Conservation (phyloP, 2,888 invertebrate genomes). For the Pachydiplax longipennis region DNA sequence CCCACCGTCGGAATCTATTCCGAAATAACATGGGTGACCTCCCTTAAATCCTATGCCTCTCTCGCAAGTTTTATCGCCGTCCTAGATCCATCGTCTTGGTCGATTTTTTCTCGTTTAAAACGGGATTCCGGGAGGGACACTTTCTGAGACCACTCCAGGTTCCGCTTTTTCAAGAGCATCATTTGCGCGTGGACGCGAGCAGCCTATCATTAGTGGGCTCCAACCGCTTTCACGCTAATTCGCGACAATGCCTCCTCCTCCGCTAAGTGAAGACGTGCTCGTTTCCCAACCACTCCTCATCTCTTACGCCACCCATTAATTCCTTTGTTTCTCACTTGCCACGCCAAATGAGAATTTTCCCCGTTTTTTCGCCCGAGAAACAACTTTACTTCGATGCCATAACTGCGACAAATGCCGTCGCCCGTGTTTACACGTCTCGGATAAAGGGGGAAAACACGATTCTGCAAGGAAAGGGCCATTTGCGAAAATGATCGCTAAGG, state of each 20-base stretch:
- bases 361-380: constrained; percentile 4
- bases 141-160: not conserved
- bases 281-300: not conserved
- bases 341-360: not conserved
- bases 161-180: not conserved
- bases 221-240: not conserved
- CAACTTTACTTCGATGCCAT: not conserved
- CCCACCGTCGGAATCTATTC: too few species aligned
- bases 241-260: not conserved
- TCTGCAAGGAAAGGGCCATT: too few species aligned
- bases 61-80: too few species aligned
- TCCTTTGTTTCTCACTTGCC: constrained; percentile 4
- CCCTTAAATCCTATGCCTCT: too few species aligned
- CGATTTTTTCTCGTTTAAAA: not conserved
- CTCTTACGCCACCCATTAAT: not conserved
- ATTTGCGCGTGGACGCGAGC: not conserved
- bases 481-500: too few species aligned
- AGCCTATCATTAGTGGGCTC: not conserved
- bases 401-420: not conserved
- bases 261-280: not conserved
- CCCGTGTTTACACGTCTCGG: not conserved
- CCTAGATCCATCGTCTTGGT: too few species aligned
- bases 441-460: not conserved
- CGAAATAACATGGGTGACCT: too few species aligned
- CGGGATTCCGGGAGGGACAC: not conserved